Evolutionary conservation across 2,797 vertebrate genomes (phyloP).

Genomic region (Labeo calbasu): DNA sequence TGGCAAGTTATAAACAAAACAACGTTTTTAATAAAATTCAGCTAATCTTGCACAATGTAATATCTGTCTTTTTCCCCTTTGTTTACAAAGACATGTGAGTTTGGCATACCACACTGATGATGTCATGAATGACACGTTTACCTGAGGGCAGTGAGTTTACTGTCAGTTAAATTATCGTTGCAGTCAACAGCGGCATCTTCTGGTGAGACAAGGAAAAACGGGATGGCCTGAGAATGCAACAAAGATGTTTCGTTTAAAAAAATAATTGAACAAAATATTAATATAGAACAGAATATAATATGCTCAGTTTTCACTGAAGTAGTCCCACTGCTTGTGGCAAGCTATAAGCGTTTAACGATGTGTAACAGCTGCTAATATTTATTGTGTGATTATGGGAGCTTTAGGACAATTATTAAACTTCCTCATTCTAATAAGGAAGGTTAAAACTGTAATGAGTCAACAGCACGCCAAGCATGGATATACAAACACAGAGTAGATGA

Average conservation of each 20-base stretch:
- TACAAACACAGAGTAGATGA: conserved; percentile 8
- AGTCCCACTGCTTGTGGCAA: background rate
- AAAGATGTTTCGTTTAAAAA: background rate
- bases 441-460: background rate
- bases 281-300: background rate
- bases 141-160: background rate
- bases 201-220: background rate
- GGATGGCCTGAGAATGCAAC: background rate
- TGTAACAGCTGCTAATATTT: background rate
- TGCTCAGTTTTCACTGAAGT: background rate
- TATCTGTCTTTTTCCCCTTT: background rate
- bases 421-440: background rate
- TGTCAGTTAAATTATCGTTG: background rate
- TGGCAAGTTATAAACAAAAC: background rate
- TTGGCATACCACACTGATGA: background rate
- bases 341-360: background rate
- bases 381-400: background rate
- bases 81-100: background rate
- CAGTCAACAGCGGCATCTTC: conserved; percentile 11
- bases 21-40: background rate
- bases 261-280: background rate
- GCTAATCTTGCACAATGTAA: background rate
- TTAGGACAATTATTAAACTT: background rate
- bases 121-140: background rate
- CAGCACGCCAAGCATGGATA: background rate